Conservation (phyloP, 1,140 invertebrate species). For the Tetramorium simillimum region DNA sequence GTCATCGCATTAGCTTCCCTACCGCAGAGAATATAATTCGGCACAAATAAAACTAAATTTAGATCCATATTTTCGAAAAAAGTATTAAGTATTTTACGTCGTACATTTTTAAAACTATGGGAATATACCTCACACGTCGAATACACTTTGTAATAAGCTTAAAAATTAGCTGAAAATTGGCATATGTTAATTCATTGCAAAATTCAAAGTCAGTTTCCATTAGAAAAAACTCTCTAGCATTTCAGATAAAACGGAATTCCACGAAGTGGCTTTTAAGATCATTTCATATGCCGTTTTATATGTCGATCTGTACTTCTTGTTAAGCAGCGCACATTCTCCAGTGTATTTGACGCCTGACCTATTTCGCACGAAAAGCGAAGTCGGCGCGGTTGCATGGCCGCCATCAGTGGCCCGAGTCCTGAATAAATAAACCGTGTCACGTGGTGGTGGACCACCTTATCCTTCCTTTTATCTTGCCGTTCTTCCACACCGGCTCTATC, state of each 20-base stretch:
- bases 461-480: conserved; percentile 51
- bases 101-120: not conserved
- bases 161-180: not conserved
- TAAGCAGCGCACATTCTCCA: conserved; percentile 45
- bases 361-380: conserved; percentile 46
- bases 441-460: conserved; percentile 19
- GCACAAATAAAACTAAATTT: not conserved
- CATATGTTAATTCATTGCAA: not conserved
- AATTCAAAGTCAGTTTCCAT: not conserved
- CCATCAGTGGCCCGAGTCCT: not conserved
- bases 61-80: not conserved
- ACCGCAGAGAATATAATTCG: not conserved
- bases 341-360: conserved; percentile 63
- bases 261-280: not conserved
- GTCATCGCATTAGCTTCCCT: not conserved
- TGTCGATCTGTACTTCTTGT: conserved; percentile 27
- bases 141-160: not conserved
- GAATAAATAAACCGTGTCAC: conserved; percentile 65
- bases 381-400: not conserved
- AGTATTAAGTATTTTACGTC: not conserved
- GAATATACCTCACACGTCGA: not conserved
- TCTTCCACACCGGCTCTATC: conserved; percentile 8
- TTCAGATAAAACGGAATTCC: not conserved
- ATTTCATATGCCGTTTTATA: conserved; percentile 28
- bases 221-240: not conserved